Base-by-base conservation (phyloP, 2,888 invertebrate species). In the Athripsodes cinereus region DNA sequence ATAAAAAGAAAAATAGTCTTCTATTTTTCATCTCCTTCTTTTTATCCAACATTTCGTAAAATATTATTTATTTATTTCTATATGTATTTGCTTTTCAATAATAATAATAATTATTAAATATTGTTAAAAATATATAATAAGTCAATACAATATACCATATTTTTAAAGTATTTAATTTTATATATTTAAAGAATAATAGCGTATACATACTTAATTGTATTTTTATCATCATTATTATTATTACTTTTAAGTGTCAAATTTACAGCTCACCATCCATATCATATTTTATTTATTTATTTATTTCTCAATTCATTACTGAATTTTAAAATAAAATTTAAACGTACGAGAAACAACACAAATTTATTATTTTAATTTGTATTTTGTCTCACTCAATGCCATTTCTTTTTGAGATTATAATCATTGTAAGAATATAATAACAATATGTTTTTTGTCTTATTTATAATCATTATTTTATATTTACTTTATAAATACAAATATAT, bases 231-330 rank as follows among this genome's bases (percentile, higher is more conserved):
- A 26, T 10, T 26, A 6, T 26, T 26, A 40, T n/a, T 59, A 59
- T 61, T 57, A 53, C 49, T 53, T 56, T 58, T 52, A 63, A 63
- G 63, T 61, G 63, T 57, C 55, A 51, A 59, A 58, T 63, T 57
- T 63, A 63, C 63, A 63, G 63, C 63, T 56, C 47, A 20, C 13
- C 18, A 16, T 58, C 50, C 40, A 8, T 40, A 16, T 40, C 16
- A 8, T n/a, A n/a, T 40, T 26, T 26, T 40, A 40, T 52, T 35
- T 16, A 58, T 44, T n/a, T 21, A 48, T 58, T 34, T 53, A 47
- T 21, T 55, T 31, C 34, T 22, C 40, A 40, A 8, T 40, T 40
- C 16, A 40, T 40, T 40, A 40, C 2, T 40, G 3, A 40, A n/a
- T 16, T 18, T 46, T 13, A 46, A 46, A 16, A 11, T n/a, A n/a